A percentile compares a stretch with the other conserved stretches of the same genome.
Conservation (phyloP, 2,888 invertebrate genomes). For the Ormyrus pomaceus region DNA sequence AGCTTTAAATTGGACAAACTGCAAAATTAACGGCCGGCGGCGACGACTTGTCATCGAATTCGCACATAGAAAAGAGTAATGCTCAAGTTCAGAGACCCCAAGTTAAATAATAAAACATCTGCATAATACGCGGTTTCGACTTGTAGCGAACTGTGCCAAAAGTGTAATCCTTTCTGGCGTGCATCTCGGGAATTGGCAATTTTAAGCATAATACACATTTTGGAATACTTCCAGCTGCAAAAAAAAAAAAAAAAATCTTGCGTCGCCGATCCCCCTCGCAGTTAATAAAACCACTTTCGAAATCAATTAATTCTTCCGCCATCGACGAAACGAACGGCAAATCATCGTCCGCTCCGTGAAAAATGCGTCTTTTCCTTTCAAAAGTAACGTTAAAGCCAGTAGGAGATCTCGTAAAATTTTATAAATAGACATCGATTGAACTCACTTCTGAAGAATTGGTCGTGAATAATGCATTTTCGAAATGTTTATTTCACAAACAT, state of each 20-base stretch:
- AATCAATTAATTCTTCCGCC: too few species aligned
- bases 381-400: too few species aligned
- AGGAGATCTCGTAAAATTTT: too few species aligned
- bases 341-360: too few species aligned
- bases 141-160: slow-evolving; percentile 30
- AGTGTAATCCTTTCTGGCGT: slow-evolving; percentile 36
- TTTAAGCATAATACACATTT: slow-evolving; percentile 27
- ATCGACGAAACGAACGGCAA: too few species aligned
- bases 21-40: not conserved
- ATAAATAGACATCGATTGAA: too few species aligned
- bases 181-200: slow-evolving; percentile 41
- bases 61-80: not conserved
- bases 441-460: too few species aligned
- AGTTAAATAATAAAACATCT: not conserved
- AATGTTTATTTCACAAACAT: too few species aligned
- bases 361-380: too few species aligned
- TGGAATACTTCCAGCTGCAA: slow-evolving; percentile 32
- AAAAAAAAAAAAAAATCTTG: not conserved
- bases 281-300: too few species aligned
- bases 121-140: not conserved
- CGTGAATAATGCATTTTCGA: too few species aligned
- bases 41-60: slow-evolving; percentile 13
- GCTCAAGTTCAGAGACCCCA: slow-evolving; percentile 27
- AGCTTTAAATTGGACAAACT: too few species aligned
- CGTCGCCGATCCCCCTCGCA: not conserved